Conservation (phyloP, 2,113 vertebrate species). For the Chunga burmeisteri region DNA sequence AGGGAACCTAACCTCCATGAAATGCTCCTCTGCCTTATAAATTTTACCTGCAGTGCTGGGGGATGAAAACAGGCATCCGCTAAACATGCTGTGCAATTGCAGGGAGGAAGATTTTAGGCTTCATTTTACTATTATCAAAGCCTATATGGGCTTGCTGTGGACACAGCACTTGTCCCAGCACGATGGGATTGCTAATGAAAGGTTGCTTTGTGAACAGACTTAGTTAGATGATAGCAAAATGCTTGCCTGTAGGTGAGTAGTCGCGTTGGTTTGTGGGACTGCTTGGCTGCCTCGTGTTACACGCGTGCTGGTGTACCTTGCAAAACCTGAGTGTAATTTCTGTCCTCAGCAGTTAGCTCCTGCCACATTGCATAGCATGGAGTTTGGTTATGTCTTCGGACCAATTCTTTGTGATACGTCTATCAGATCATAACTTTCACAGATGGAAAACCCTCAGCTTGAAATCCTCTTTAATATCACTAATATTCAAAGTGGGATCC, state of each 20-base stretch:
- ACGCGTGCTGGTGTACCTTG: neutral
- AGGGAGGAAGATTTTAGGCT: neutral
- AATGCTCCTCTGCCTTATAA: neutral
- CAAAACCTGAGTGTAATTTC: neutral
- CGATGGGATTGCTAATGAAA: neutral
- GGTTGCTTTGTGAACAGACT: neutral
- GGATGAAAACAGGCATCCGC: neutral
- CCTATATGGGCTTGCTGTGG: neutral
- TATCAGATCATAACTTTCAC: neutral
- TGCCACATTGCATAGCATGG: rapidly evolving
- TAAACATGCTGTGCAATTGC: neutral
- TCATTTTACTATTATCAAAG: neutral
- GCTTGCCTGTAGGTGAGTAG: neutral
- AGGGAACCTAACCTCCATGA: neutral
- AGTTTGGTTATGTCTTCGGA: neutral
- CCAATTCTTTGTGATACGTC: neutral
- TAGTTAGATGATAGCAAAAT: neutral
- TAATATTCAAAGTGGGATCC: neutral
- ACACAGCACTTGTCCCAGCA: neutral
- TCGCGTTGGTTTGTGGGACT: neutral
- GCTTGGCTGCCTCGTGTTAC: neutral
- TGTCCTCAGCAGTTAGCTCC: neutral
- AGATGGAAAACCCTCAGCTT: neutral
- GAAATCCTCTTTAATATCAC: neutral
- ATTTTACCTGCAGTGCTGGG: neutral